Evolutionary conservation across 2,113 vertebrate species (phyloP), one percentile per base, ranked within the genome.

Genomic region (Melanerpes aurifrons): DNA sequence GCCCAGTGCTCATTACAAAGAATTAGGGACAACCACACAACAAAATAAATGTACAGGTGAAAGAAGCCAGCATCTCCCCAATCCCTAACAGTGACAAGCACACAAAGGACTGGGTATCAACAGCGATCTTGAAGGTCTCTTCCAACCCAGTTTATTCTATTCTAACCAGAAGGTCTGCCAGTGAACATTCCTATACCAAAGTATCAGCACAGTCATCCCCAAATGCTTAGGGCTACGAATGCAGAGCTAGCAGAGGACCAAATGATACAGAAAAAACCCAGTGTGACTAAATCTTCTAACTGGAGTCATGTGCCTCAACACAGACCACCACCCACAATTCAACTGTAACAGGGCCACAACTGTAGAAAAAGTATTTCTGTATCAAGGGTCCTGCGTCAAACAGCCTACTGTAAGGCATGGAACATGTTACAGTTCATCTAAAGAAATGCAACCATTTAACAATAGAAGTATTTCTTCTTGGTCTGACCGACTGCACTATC

Each of bases 61-160:
- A 53, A 48, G 45, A 43, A 29, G 12, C 4, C 29, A 48, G 12
- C 21, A 67, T 7, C 40, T 87, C 15, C 43, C 43, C 37, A n/a
- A 48, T 6, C 8, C 20, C 4, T 11, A 26, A 0, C 0, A 73
- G 35, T 4, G 6, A 58, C 25, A 78, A 61, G 62, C 28, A 67
- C 18, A 81, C 10, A 50, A 78, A 15, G 19, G 16, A 53, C 22
- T 53, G 28, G 3, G 13, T 31, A 74, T 21, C 21, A n/a, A 29
- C 14, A 90, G 15, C 7, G 31, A 75, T 3, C 10, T 35, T 35
- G 35, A 35, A 35, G 35, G 35, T 35, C 35, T 35, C 35, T 35
- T 35, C 35, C 35, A 35, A 35, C 35, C 35, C 7, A 7, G 35
- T 35, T 35, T 35, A 35, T 35, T 35, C 35, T 35, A 56, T 47